These are phyloP conservation scores for Pentalonia nigronervosa DNA, from an alignment of 1,140 invertebrate genomes.

Conservation along the genomic window DNA sequence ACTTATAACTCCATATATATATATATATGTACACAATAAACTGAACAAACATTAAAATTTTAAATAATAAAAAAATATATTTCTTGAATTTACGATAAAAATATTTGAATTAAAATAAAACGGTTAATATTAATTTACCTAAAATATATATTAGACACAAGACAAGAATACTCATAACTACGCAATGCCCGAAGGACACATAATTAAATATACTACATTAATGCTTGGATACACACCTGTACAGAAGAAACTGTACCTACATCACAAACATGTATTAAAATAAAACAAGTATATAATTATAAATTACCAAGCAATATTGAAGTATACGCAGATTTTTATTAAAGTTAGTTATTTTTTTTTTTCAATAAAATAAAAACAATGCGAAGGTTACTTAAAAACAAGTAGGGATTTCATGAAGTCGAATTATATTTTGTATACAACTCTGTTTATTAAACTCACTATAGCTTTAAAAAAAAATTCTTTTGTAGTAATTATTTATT, in stretches of 20 bases:
- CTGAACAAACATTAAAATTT: background rate
- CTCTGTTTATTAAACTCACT: background rate
- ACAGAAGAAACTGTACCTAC: background rate
- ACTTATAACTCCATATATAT: too few species aligned
- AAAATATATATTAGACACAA: background rate
- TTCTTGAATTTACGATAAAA: background rate
- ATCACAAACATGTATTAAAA: background rate
- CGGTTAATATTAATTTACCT: background rate
- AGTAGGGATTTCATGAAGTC: background rate
- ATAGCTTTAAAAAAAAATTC: background rate
- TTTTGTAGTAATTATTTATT: background rate
- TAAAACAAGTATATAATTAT: background rate
- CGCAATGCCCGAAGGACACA: background rate
- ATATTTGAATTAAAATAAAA: background rate
- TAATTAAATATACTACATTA: conserved; percentile 10
- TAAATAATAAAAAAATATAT: background rate
- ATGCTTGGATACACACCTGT: background rate
- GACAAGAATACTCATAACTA: background rate
- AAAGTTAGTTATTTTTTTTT: background rate
- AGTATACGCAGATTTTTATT: background rate
- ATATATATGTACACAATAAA: background rate
- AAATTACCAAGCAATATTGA: background rate
- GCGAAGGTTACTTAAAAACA: background rate
- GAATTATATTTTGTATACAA: background rate
- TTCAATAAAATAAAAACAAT: background rate